phyloP scores from a whole-genome alignment of 2,797 vertebrate species.

The Schizothorax lantsangensis region DNA sequence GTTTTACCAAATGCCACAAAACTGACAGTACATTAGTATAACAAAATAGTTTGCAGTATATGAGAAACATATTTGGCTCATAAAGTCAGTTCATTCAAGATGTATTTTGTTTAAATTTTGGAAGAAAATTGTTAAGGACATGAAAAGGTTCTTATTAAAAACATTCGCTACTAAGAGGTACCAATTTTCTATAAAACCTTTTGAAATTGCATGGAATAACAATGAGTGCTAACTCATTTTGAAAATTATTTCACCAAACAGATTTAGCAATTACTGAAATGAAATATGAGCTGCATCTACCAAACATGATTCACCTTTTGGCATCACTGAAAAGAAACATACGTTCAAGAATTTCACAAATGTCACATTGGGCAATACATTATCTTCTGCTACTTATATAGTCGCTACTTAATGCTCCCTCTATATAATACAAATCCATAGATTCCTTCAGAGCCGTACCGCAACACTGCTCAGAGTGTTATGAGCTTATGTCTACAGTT shows the following conservation, averaged over 20 bases:
- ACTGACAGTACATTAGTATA: conserved; percentile 13
- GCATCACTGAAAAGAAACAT: background rate
- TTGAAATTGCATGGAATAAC: conserved; percentile 17
- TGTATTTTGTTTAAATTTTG: background rate
- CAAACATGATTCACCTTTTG: background rate
- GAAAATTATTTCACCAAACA: background rate
- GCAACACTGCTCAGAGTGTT: conserved; percentile 42
- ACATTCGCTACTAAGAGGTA: background rate
- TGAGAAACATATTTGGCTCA: background rate
- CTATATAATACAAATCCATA: background rate
- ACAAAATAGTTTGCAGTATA: conserved; percentile 17
- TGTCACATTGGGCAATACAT: background rate
- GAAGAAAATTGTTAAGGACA: background rate
- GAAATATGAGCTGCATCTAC: conserved; percentile 51
- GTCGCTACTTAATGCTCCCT: background rate
- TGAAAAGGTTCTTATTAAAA: background rate
- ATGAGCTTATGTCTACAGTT: conserved; percentile 51
- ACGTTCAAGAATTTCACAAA: background rate
- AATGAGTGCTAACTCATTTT: background rate
- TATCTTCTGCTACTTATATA: background rate
- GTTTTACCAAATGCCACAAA: background rate
- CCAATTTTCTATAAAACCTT: background rate
- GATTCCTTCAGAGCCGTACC: conserved; percentile 44
- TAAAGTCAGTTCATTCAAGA: conserved; percentile 18
- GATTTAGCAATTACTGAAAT: background rate